A percentile compares a stretch with the other conserved stretches of the same genome.
These are phyloP conservation scores for Oxyscelio sp. DNA, from an alignment of 2,888 invertebrate genomes.

Conservation along the genomic window DNA sequence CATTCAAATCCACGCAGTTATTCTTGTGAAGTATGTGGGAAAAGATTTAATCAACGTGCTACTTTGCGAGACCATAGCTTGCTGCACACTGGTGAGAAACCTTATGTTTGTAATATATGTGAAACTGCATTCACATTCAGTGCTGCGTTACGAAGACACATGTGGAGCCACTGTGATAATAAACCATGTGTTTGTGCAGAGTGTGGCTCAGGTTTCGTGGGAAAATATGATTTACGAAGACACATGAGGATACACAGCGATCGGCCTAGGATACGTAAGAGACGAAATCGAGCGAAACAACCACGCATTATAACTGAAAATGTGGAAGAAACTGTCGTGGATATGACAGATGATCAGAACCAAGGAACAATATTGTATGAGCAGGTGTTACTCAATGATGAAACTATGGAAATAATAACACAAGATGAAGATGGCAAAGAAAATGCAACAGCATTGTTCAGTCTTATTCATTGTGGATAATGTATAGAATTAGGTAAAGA, in stretches of 20 bases:
- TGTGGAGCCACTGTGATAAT: constrained; percentile 84
- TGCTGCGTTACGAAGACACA: constrained; percentile 85
- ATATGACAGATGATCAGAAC: constrained; percentile 63
- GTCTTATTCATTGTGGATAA: constrained; percentile 84
- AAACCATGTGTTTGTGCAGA: constrained; percentile 86
- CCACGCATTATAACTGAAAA: constrained; percentile 59
- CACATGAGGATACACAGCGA: constrained; percentile 85
- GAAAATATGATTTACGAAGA: constrained; percentile 85
- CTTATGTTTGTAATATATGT: constrained; percentile 85
- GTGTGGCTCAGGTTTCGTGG: constrained; percentile 85
- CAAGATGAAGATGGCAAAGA: constrained; percentile 85
- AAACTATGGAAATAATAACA: constrained; percentile 79
- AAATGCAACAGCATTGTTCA: constrained; percentile 85
- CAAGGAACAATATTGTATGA: constrained; percentile 82
- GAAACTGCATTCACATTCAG: constrained; percentile 86
- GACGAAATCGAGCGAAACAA: constrained; percentile 63
- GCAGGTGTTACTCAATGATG: constrained; percentile 82
- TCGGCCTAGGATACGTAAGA: constrained; percentile 78
- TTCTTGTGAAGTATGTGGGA: constrained; percentile 86
- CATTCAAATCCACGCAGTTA: constrained; percentile 86
- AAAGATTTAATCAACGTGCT: constrained; percentile 86
- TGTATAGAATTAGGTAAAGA: not conserved
- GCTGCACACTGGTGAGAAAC: constrained; percentile 87
- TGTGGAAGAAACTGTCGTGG: constrained; percentile 57
- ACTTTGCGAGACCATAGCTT: constrained; percentile 85